Evolutionary conservation across 1,140 invertebrate species (phyloP).

Genomic region (Drusus annulatus): DNA sequence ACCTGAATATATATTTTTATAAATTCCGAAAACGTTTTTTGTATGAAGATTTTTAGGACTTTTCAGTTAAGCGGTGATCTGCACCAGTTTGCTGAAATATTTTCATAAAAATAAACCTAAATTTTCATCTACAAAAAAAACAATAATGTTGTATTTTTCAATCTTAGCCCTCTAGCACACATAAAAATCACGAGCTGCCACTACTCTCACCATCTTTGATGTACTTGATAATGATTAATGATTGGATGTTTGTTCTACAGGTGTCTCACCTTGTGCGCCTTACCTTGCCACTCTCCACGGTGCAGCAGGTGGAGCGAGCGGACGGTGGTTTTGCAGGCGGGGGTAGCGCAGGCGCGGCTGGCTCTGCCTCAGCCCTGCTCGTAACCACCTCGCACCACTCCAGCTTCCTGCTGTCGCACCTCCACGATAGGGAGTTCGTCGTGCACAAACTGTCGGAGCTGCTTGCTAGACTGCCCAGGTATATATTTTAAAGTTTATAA

Average conservation of each 20-base stretch:
- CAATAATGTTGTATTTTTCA: too few species aligned
- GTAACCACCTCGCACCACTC: slow-evolving; percentile 86
- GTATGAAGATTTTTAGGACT: too few species aligned
- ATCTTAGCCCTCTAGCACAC: too few species aligned
- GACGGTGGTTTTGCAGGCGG: slow-evolving; percentile 59
- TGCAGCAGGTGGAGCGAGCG: slow-evolving; percentile 68
- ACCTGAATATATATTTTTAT: too few species aligned
- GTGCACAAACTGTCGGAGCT: slow-evolving; percentile 93
- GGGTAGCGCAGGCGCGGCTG: slow-evolving; percentile 82
- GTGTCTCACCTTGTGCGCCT: slow-evolving; percentile 87
- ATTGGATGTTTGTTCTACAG: slow-evolving; percentile 65
- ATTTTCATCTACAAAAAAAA: too few species aligned
- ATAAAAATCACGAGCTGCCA: too few species aligned
- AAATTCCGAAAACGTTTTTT: too few species aligned
- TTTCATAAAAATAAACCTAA: too few species aligned
- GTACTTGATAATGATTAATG: too few species aligned
- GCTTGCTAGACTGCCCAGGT: slow-evolving; percentile 76
- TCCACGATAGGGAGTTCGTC: slow-evolving; percentile 91
- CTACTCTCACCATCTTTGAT: too few species aligned
- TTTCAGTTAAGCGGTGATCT: too few species aligned
- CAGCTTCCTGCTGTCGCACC: slow-evolving; percentile 91
- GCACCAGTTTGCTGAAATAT: too few species aligned
- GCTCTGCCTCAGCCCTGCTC: slow-evolving; percentile 63
- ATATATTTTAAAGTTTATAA: background rate
- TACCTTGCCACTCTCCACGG: slow-evolving; percentile 87